Evolutionary conservation across 92 coral and sea anemone species (phyloP), one percentile per base, ranked within the genome.

Genomic region (Umimayanthus chanpuru): DNA sequence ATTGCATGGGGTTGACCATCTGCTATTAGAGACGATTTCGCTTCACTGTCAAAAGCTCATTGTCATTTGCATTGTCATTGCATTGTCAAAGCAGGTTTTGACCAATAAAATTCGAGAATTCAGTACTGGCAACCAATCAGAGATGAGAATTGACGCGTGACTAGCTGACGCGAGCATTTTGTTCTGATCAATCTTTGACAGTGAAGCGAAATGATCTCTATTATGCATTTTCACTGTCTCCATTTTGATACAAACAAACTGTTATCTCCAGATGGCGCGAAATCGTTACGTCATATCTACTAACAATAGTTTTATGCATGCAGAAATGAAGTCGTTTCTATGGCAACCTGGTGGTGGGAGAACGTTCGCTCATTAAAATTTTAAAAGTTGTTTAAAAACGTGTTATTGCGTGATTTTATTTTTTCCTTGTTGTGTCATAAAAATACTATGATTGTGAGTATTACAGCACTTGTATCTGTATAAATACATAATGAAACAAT

Each of bases 251-350:
- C 73, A 67, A 67, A 67, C 73, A 23, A 20, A 67, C 28, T 67
- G 73, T 67, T 67, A 67, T 20, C 29, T 67, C 73, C 73, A 67
- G 73, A 67, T 67, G 73, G 73, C 29, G 73, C 73, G 73, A 67
- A 67, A 67, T 23, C 29, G 73, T 67, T 67, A 67, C 73, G 29
- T 67, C 73, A 67, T 67, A 67, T 67, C 73, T 67, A 23, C 73
- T 20, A 23, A 67, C 73, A 67, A 67, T 67, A 67, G 73, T 67
- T 67, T 67, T 67, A 67, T 67, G 73, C 73, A 20, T 67, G 73
- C 73, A 67, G 73, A 67, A 67, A 23, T 67, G 73, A 67, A 67
- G 73, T 20, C 73, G 29, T 67, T 67, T 67, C 68, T 61, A 61
- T 61, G 68, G 68, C 68, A 61, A 61, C 68, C 68, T 61, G 68